Evolutionary conservation across 2,888 invertebrate species (phyloP).

Genomic region (Serrognathus titanus): DNA sequence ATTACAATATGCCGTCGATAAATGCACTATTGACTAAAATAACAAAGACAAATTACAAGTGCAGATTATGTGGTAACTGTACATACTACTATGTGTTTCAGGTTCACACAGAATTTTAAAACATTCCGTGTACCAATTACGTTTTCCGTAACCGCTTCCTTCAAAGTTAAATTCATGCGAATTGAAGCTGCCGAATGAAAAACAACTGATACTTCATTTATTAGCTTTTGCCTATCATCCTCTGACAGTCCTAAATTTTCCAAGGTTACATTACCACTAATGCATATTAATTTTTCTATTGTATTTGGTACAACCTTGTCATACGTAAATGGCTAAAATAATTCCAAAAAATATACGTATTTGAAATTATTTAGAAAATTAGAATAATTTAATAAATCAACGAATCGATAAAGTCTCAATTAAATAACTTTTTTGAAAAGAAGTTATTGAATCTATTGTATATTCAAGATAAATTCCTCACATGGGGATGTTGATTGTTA

Average conservation of each 20-base stretch:
- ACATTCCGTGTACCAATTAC: slow-evolving; percentile 56
- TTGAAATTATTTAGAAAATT: no score
- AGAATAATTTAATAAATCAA: no score
- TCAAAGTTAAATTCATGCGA: slow-evolving; percentile 59
- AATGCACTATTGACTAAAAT: slow-evolving; percentile 50
- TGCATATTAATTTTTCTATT: slow-evolving; percentile 17
- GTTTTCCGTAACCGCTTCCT: slow-evolving; percentile 59
- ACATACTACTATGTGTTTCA: slow-evolving; percentile 9
- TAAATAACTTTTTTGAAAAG: no score
- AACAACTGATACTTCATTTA: slow-evolving; percentile 54
- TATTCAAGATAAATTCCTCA: no score
- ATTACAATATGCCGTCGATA: slow-evolving; percentile 86
- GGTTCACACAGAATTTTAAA: slow-evolving; percentile 39
- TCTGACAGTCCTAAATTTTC: slow-evolving; percentile 46
- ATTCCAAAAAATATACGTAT: no score
- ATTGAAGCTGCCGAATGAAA: slow-evolving; percentile 67
- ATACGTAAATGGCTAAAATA: no score
- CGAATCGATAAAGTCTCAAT: no score
- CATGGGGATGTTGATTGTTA: no score
- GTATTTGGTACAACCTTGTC: no score
- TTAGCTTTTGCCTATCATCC: slow-evolving; percentile 51
- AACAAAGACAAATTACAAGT: no score
- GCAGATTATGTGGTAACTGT: not conserved
- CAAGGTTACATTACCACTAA: slow-evolving; percentile 61
- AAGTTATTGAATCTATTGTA: no score